These are phyloP conservation scores for Muraenolepis orangiensis DNA, from an alignment of 2,797 vertebrate species.

Conservation along the genomic window DNA sequence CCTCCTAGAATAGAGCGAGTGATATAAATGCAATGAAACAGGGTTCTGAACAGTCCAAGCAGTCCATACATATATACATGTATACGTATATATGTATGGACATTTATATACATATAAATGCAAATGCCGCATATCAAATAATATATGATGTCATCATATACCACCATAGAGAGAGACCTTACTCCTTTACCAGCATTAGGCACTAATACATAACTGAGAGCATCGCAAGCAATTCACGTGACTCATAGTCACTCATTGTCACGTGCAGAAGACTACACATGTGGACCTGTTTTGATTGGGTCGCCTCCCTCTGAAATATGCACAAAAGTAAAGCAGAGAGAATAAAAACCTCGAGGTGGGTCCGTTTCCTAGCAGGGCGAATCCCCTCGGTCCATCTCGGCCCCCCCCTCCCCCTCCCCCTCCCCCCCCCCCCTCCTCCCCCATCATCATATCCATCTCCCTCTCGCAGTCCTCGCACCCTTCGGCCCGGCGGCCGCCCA, in stretches of 20 bases:
- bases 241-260: too few species aligned
- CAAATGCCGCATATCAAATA: slow-evolving; percentile 25
- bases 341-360: not conserved
- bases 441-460: slow-evolving; percentile 76
- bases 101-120: slow-evolving; percentile 4
- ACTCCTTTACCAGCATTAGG: slow-evolving; percentile 45
- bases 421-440: slow-evolving; percentile 63
- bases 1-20: not conserved
- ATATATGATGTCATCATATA: slow-evolving; percentile 3
- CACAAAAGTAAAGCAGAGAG: not conserved
- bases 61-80: too few species aligned
- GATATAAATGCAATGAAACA: not conserved
- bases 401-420: slow-evolving; percentile 57
- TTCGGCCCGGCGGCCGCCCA: slow-evolving; percentile 70
- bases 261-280: not conserved
- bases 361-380: slow-evolving; percentile 65
- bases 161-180: slow-evolving; percentile 18
- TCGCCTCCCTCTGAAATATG: not conserved
- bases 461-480: slow-evolving; percentile 79
- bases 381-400: slow-evolving; percentile 58
- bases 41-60: too few species aligned
- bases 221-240: slow-evolving; percentile 13
- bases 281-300: not conserved
- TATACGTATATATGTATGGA: too few species aligned
- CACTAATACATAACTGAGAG: slow-evolving; percentile 56